phyloP scores from a whole-genome alignment of 1,140 invertebrate genomes.

The Bombus affinis region DNA sequence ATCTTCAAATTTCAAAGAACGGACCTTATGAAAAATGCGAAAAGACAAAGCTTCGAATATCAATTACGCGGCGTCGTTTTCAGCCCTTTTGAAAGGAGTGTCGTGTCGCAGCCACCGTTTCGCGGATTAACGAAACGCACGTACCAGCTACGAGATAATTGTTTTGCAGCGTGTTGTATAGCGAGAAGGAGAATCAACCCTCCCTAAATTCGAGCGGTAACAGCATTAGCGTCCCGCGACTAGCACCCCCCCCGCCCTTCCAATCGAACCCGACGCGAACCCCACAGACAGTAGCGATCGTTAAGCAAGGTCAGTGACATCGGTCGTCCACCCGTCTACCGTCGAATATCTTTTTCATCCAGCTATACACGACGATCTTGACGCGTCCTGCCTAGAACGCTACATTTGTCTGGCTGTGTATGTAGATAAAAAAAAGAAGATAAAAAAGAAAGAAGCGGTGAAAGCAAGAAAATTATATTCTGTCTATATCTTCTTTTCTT shows the following conservation, averaged over 20 bases:
- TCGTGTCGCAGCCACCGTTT: neutral
- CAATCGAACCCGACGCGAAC: constrained; percentile 42
- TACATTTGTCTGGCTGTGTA: neutral
- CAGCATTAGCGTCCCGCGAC: constrained; percentile 24
- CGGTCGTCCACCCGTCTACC: constrained; percentile 67
- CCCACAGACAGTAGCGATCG: constrained; percentile 64
- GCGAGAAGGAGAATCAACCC: constrained; percentile 13
- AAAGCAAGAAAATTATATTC: neutral
- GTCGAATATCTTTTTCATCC: constrained; percentile 58
- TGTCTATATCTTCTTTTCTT: neutral
- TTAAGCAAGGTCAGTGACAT: constrained; percentile 73
- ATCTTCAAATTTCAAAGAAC: too few relatives aligned
- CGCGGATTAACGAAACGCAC: neutral
- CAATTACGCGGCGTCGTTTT: neutral
- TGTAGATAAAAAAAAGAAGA: too few relatives aligned
- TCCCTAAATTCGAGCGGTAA: constrained; percentile 27
- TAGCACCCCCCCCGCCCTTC: constrained; percentile 17
- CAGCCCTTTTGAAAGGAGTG: too few relatives aligned
- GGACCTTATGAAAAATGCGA: neutral
- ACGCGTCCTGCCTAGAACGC: neutral
- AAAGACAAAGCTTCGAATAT: neutral
- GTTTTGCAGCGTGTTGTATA: neutral
- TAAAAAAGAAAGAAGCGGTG: neutral
- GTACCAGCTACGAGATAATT: neutral
- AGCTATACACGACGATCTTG: neutral